These are phyloP conservation scores for Paratilapia polleni DNA, from an alignment of 2,113 vertebrate species.

Conservation along the genomic window DNA sequence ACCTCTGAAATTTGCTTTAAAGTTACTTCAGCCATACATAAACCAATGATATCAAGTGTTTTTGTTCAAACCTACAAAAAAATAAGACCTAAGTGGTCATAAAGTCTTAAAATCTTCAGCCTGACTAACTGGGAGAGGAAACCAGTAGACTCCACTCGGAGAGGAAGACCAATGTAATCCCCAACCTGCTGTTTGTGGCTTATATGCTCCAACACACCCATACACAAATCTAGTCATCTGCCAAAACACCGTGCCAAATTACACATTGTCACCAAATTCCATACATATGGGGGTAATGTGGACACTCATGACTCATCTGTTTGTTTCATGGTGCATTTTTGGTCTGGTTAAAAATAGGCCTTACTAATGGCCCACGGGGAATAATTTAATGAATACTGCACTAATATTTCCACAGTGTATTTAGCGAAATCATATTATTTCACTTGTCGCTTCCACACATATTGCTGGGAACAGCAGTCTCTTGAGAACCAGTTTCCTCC, in stretches of 20 bases:
- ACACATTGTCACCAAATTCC: conserved; percentile 33
- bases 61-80: neutral
- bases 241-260: conserved; percentile 29
- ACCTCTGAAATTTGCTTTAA: neutral
- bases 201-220: neutral
- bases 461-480: neutral
- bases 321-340: conserved; percentile 16
- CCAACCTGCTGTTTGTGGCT: conserved; percentile 37
- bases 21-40: neutral
- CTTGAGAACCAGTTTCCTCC: neutral
- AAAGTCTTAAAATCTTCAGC: neutral
- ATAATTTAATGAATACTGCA: conserved; percentile 32
- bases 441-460: neutral
- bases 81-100: neutral
- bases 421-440: neutral
- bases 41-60: neutral
- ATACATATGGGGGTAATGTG: conserved; percentile 28
- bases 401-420: conserved; percentile 22
- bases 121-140: neutral
- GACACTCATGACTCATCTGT: conserved; percentile 3
- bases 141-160: neutral
- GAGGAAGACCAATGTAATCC: conserved; percentile 2
- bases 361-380: neutral
- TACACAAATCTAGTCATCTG: neutral
- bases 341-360: neutral